Conservation (phyloP, 2,113 vertebrate species). For the Calyptomena viridis region DNA sequence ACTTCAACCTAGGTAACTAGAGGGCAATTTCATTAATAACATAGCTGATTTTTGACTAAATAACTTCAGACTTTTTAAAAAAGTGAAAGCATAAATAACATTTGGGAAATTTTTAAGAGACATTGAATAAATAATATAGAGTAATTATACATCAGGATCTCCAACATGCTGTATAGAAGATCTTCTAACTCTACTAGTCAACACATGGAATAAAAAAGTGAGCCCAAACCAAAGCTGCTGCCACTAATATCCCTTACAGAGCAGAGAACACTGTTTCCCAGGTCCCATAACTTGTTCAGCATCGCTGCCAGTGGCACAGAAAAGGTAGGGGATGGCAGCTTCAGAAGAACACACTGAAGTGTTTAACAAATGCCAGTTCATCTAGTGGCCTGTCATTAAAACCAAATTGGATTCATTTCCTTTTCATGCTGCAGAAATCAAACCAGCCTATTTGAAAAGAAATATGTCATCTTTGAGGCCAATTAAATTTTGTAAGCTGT, state of each 20-base stretch:
- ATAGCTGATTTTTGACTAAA: not conserved
- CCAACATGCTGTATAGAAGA: not conserved
- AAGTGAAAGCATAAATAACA: not conserved
- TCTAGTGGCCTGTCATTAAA: not conserved
- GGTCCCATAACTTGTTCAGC: rapidly evolving
- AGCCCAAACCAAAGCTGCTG: not conserved
- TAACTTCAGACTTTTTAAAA: not conserved
- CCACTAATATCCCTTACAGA: not conserved
- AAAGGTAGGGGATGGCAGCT: not conserved
- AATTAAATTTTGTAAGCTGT: not conserved
- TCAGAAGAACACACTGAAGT: not conserved
- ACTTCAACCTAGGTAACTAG: not conserved
- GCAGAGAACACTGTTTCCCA: not conserved
- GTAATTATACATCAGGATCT: not conserved
- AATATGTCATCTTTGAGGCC: not conserved
- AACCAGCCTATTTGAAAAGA: not conserved
- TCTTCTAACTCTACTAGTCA: not conserved
- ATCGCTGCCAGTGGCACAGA: rapidly evolving
- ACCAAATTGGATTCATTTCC: not conserved
- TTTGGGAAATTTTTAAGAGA: not conserved
- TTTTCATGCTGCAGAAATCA: not conserved
- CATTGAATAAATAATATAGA: not conserved
- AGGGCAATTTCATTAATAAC: not conserved
- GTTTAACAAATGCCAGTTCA: not conserved
- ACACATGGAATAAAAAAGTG: not conserved